These are phyloP conservation scores for Aradophagus sp. DNA, from an alignment of 1,140 invertebrate genomes.

Conservation along the genomic window DNA sequence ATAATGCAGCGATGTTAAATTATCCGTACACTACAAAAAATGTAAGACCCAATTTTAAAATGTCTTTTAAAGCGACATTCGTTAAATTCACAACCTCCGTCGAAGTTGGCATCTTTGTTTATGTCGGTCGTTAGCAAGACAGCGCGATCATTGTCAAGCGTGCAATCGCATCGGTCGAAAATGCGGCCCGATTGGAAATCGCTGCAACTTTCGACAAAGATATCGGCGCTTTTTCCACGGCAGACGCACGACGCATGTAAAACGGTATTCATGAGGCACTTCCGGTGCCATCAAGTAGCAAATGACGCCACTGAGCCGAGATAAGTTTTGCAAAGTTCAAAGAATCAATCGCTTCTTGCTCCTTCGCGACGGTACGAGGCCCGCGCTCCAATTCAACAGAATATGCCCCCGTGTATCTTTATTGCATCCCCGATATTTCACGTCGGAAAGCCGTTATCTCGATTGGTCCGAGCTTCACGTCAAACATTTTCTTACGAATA, in stretches of 20 bases:
- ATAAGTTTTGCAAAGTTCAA: constrained; percentile 43
- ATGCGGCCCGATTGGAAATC: no score
- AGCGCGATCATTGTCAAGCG: no score
- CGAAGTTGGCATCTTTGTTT: no score
- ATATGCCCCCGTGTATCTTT: constrained; percentile 27
- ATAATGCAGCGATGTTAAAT: no score
- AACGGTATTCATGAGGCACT: constrained; percentile 40
- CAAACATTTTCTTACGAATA: no score
- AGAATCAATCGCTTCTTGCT: constrained; percentile 31
- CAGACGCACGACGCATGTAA: constrained; percentile 28
- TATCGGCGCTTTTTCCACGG: constrained; percentile 32
- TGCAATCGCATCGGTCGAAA: no score
- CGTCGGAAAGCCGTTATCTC: constrained; percentile 20
- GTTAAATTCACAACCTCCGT: no score
- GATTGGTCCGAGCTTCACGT: constrained; percentile 15
- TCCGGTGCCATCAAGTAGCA: constrained; percentile 36
- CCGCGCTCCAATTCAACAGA: constrained; percentile 23
- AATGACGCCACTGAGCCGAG: constrained; percentile 33
- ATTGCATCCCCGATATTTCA: constrained; percentile 21
- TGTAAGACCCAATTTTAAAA: no score
- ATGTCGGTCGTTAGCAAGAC: no score
- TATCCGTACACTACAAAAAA: no score
- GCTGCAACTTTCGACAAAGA: constrained; percentile 13
- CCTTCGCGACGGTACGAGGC: constrained; percentile 20
- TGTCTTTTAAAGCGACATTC: no score